Evolutionary conservation across 64 coral and sea anemone species (phyloP).

Genomic region (Pocillopora damicornis): DNA sequence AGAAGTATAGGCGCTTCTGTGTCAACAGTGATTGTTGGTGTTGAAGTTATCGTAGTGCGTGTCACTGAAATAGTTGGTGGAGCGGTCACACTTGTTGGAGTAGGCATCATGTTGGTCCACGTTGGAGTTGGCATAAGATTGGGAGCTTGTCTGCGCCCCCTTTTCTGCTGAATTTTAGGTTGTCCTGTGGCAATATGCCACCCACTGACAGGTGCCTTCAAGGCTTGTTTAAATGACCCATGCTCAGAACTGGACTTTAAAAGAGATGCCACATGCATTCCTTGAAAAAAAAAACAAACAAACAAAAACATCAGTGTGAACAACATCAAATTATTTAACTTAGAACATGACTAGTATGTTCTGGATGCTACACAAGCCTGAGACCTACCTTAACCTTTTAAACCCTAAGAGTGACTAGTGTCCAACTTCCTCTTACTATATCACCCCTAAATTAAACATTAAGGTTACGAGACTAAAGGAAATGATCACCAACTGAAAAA

Average conservation of each 20-base stretch:
- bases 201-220: constrained; percentile 67
- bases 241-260: constrained; percentile 81
- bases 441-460: no score
- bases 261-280: constrained; percentile 70
- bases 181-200: constrained; percentile 89
- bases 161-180: constrained; percentile 53
- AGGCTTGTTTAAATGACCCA: constrained; percentile 58
- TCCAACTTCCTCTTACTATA: no score
- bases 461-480: no score
- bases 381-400: no score
- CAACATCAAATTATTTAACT: background rate
- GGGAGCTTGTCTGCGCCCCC: constrained; percentile 65
- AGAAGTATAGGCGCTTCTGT: constrained; percentile 1
- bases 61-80: constrained; percentile 51
- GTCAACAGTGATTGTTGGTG: background rate
- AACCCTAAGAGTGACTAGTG: no score
- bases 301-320: no score
- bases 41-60: constrained; percentile 7
- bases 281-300: constrained; percentile 21
- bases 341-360: no score
- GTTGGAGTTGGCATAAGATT: constrained; percentile 55
- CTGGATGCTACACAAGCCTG: no score
- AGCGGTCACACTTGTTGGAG: constrained; percentile 40
- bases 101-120: constrained; percentile 28
- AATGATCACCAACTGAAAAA: no score